These are phyloP conservation scores for Calidris pygmaea DNA, from an alignment of 2,113 vertebrate species.

Conservation along the genomic window DNA sequence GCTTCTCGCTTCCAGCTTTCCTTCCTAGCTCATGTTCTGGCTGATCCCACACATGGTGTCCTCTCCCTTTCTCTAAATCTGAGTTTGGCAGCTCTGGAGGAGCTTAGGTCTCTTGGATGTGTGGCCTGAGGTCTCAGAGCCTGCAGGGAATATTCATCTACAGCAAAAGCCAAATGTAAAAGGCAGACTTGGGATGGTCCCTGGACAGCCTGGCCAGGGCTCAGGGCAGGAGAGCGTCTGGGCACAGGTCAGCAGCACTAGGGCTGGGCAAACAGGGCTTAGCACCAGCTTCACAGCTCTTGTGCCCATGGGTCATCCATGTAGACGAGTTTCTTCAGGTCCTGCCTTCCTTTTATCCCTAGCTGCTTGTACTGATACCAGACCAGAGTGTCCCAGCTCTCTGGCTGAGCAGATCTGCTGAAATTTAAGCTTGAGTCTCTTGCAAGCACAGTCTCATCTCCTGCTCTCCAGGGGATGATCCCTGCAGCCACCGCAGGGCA, in stretches of 20 bases:
- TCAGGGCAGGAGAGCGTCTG: not conserved
- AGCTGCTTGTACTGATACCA: accelerated
- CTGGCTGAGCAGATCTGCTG: not conserved
- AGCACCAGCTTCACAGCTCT: not conserved
- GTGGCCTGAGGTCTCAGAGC: not conserved
- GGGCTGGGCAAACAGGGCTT: not conserved
- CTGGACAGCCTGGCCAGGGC: not conserved
- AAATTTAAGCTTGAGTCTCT: not conserved
- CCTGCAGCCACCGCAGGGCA: accelerated
- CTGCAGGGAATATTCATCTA: not conserved
- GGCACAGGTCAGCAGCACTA: not conserved
- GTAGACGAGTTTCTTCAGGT: not conserved
- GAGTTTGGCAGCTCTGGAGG: not conserved
- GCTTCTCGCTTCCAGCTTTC: not conserved
- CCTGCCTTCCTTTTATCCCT: not conserved
- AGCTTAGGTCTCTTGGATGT: not conserved
- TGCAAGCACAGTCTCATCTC: not conserved
- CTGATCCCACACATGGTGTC: accelerated
- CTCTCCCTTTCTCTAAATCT: not conserved
- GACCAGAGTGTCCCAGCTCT: not conserved
- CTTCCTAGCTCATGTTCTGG: not conserved
- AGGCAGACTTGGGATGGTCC: not conserved
- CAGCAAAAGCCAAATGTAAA: not conserved
- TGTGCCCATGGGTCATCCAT: accelerated
- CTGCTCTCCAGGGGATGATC: not conserved